Conservation (phyloP, 2,888 invertebrate genomes). For the Hypomecis atomaria region DNA sequence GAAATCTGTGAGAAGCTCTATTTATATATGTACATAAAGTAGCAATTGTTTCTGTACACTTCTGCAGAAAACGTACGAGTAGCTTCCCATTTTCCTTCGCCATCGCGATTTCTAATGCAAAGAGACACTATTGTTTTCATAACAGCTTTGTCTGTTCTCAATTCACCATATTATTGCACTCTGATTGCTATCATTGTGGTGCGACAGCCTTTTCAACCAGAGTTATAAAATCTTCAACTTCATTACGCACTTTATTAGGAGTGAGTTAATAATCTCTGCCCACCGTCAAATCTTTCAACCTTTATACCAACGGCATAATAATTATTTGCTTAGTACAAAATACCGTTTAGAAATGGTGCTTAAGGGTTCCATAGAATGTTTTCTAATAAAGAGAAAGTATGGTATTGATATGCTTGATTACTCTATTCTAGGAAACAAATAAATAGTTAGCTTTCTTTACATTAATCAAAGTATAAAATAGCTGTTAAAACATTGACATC, state of each 20-base stretch:
- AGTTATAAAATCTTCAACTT: constrained; percentile 14
- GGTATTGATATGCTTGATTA: constrained; percentile 15
- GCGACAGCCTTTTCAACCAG: constrained; percentile 7
- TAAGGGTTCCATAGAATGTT: constrained; percentile 6
- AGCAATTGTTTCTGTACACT: not conserved
- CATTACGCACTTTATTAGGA: constrained; percentile 9
- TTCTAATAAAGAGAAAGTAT: constrained; percentile 15
- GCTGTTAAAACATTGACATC: no score
- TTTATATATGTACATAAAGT: no score
- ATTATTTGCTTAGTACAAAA: not conserved
- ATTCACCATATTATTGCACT: constrained; percentile 13
- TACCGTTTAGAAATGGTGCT: not conserved
- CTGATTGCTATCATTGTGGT: constrained; percentile 24
- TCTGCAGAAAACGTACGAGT: constrained; percentile 30
- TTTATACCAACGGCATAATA: not conserved
- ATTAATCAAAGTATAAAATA: constrained; percentile 13
- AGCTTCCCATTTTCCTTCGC: constrained; percentile 20
- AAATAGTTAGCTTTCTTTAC: constrained; percentile 6
- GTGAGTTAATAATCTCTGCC: not conserved
- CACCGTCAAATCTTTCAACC: constrained; percentile 1
- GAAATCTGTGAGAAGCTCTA: no score
- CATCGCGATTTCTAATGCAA: constrained; percentile 34
- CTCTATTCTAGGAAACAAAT: not conserved
- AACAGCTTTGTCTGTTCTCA: constrained; percentile 16
- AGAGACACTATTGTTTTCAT: constrained; percentile 13